These are phyloP conservation scores for Lumbricus terrestris DNA, from an alignment of 2,888 invertebrate species.

Conservation along the genomic window DNA sequence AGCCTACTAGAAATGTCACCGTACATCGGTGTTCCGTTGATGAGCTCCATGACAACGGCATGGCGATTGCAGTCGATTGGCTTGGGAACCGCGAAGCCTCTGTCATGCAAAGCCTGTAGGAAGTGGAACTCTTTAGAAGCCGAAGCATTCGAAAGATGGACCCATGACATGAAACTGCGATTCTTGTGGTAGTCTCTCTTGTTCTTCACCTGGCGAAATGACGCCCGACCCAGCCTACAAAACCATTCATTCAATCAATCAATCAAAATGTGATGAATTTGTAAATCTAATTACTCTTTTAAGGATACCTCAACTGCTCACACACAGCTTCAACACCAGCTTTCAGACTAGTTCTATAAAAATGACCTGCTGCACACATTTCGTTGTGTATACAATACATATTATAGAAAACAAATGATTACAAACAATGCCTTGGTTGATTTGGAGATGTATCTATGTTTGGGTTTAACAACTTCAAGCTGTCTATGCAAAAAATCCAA, in stretches of 20 bases:
- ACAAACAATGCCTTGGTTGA: too few relatives aligned
- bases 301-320: too few relatives aligned
- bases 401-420: too few relatives aligned
- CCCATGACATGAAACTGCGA: constrained; percentile 84
- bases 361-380: not conserved
- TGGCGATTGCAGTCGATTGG: constrained; percentile 91
- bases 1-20: constrained; percentile 32
- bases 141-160: constrained; percentile 91
- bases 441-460: too few relatives aligned
- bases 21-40: constrained; percentile 59
- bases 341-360: not conserved
- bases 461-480: too few relatives aligned
- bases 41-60: constrained; percentile 92
- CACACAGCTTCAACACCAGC: not conserved
- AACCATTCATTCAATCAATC: not conserved
- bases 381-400: too few relatives aligned
- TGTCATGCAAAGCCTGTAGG: constrained; percentile 86
- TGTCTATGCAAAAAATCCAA: too few relatives aligned
- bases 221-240: constrained; percentile 81
- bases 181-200: constrained; percentile 96
- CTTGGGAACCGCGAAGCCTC: constrained; percentile 90
- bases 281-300: too few relatives aligned
- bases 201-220: constrained; percentile 90
- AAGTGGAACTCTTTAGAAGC: constrained; percentile 96
- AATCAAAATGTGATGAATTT: not conserved